Conservation (phyloP, 2,797 vertebrate genomes). For the Peromyscus melanophrys region DNA sequence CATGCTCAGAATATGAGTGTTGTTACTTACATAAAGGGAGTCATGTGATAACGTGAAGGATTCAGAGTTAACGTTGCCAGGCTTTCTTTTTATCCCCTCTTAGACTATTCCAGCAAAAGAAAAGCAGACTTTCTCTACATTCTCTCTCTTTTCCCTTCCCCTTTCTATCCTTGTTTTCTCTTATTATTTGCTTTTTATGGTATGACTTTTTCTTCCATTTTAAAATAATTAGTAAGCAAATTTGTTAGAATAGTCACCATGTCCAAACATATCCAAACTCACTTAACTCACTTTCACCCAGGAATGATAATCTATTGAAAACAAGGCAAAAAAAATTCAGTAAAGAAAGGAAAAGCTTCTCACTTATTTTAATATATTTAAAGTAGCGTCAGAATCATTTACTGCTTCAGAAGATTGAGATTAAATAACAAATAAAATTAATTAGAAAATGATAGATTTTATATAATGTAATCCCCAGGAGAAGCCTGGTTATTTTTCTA, state of each 20-base stretch:
- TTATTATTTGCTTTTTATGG: slow-evolving; percentile 32
- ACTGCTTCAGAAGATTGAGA: neutral
- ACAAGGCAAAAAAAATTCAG: neutral
- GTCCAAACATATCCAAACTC: neutral
- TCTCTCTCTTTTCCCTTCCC: neutral
- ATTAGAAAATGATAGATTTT: neutral
- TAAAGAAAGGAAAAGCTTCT: neutral
- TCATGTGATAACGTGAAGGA: neutral
- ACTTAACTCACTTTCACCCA: slow-evolving; percentile 6
- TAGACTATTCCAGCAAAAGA: neutral
- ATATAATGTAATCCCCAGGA: neutral
- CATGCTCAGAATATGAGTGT: neutral
- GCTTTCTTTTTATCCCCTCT: neutral
- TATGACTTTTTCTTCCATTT: neutral
- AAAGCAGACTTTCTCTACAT: neutral
- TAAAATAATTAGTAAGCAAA: neutral
- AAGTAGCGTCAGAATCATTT: neutral
- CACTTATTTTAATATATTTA: slow-evolving; percentile 49
- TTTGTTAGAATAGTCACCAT: neutral
- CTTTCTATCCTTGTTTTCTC: neutral
- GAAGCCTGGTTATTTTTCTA: slow-evolving; percentile 14
- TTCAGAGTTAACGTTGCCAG: neutral
- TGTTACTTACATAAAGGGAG: neutral
- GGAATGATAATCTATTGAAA: neutral
- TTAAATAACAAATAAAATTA: slow-evolving; percentile 29